Evolutionary conservation across 2,888 invertebrate genomes (phyloP), one percentile per base, ranked within the genome.

Genomic region (Polietes domitor): DNA sequence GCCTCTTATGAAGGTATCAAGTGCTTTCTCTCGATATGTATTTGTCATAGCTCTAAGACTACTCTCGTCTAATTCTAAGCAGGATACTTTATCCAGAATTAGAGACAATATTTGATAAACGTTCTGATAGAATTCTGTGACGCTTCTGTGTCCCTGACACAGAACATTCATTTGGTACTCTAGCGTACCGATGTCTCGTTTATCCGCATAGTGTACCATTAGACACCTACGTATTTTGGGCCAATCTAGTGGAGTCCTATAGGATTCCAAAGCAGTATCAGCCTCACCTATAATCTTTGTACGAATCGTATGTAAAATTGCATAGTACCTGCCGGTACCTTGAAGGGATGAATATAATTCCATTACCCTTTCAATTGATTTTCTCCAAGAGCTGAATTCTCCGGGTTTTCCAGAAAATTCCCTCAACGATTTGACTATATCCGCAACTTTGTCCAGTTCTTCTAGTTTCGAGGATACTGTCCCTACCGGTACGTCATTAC

Each of bases 11-110:
- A 79, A 73, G 1, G 78, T 73, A 19, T 79, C 73, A 15, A 79
- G 24, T 32, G 79, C 68, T 15, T 79, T 79, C 2, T 79, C 65
- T 21, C 79, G 61, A 37, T 77, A 77, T 3, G 71, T 32, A 41
- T 43, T 47, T 47, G 80, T 43, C 55, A 80, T 41, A 12, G 47
- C 58, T 19, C 17, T 6, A 9, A 74, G 24, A 6, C 43, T 76
- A 12, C 41, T 26, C 10, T 32, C 2, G 28, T 61, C 21, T 12
- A 28, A 15, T n/a, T n/a, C n/a, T n/a, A n/a, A n/a, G n/a, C n/a
- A n/a, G 37, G 68, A 53, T 37, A 80, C 47, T 37, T 74, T 74
- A 32, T 82, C 74, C 0, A 74, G 50, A 9, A 82, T 73, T 6
- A 77, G 15, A 0, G 58, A 74, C 32, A 77, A 26, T 17, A 77